These are phyloP conservation scores for Pampusana beccarii DNA, from an alignment of 2,113 vertebrate species.

Conservation along the genomic window DNA sequence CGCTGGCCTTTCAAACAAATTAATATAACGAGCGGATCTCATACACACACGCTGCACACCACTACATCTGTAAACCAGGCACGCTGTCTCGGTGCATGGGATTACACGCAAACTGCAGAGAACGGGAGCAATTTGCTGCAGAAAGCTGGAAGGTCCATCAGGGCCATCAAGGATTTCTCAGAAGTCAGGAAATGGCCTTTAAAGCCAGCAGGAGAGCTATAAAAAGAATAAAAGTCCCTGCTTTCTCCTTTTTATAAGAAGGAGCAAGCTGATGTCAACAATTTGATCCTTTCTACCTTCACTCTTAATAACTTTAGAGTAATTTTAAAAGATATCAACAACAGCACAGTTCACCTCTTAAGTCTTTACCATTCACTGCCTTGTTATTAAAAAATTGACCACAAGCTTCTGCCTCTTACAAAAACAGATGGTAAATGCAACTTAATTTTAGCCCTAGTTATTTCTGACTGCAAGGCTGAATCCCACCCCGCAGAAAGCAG, in stretches of 20 bases:
- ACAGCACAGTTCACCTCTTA: neutral
- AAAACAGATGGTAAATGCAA: conserved; percentile 25
- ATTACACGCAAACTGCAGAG: neutral
- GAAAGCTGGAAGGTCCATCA: neutral
- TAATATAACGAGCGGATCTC: neutral
- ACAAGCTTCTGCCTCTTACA: neutral
- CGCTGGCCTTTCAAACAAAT: neutral
- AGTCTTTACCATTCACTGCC: neutral
- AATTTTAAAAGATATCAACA: neutral
- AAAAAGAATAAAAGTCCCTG: neutral
- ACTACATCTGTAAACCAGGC: neutral
- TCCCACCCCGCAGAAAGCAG: neutral
- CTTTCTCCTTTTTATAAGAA: neutral
- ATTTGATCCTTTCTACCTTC: neutral
- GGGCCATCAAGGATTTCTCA: neutral
- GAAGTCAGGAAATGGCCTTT: neutral
- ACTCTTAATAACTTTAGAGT: neutral
- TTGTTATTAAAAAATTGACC: neutral
- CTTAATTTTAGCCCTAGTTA: conserved; percentile 66
- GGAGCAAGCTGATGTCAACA: neutral
- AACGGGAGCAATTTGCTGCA: neutral
- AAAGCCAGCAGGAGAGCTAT: neutral
- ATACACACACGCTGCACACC: neutral
- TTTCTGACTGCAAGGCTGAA: conserved; percentile 35
- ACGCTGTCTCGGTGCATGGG: neutral